A percentile compares a stretch with the other conserved stretches of the same genome.
Evolutionary conservation across 2,797 vertebrate genomes (phyloP).

Genomic region (Falco novaeseelandiae): DNA sequence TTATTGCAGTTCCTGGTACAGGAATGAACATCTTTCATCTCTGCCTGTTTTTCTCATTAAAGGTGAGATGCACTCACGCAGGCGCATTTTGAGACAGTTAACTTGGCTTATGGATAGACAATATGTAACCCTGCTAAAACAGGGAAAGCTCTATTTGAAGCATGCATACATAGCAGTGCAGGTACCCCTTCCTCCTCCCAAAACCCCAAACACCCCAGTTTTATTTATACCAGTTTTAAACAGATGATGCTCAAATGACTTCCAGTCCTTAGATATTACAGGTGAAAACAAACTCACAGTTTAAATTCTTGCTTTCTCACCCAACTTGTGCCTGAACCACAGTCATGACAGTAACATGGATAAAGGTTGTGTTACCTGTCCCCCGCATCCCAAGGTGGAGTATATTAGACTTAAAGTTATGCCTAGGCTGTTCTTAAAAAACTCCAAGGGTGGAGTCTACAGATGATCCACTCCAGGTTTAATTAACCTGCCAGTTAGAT

Average conservation of each 20-base stretch:
- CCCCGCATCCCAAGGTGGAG: accelerated
- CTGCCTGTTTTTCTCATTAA: neutral
- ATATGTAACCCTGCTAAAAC: accelerated
- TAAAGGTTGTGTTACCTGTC: neutral
- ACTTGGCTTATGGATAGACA: neutral
- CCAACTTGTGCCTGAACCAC: neutral
- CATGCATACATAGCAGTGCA: neutral
- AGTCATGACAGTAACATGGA: neutral
- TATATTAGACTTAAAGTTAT: neutral
- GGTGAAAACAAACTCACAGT: neutral
- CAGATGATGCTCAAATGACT: neutral
- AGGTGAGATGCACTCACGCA: neutral
- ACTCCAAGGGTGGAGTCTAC: neutral
- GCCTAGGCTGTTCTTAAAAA: neutral
- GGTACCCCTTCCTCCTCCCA: neutral
- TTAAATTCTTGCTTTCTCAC: neutral
- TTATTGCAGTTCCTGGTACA: neutral
- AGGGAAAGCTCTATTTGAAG: neutral
- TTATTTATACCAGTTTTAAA: neutral
- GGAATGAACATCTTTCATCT: neutral
- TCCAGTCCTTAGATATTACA: neutral
- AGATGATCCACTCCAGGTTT: neutral
- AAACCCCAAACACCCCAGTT: accelerated
- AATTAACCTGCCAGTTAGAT: neutral
- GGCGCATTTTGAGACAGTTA: neutral